A percentile compares a stretch with the other conserved stretches of the same genome.
phyloP scores from a whole-genome alignment of 1,140 invertebrate species.

The Delia radicum region DNA sequence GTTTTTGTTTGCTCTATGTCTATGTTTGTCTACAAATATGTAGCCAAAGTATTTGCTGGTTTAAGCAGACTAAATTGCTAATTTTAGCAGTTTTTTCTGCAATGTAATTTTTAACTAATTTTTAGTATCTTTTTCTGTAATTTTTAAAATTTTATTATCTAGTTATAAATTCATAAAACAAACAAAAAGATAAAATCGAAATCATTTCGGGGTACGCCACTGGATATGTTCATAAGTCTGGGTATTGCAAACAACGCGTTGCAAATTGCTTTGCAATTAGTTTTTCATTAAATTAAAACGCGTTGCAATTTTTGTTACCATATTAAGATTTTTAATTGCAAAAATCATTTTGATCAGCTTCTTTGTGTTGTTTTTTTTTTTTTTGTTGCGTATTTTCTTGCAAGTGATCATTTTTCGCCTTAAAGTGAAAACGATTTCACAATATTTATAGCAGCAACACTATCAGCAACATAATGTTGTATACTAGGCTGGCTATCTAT shows the following conservation, averaged over 20 bases:
- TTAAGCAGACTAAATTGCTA: too few species aligned
- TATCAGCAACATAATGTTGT: neutral
- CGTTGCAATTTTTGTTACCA: slow-evolving; percentile 23
- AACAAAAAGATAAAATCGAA: too few species aligned
- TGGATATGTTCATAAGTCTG: too few species aligned
- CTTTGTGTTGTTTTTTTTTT: neutral
- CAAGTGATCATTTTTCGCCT: slow-evolving; percentile 24
- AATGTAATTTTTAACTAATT: too few species aligned
- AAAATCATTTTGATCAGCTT: slow-evolving; percentile 4
- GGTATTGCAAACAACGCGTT: slow-evolving; percentile 20
- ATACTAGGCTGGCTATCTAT: neutral
- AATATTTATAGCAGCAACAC: neutral
- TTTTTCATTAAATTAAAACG: slow-evolving; percentile 30
- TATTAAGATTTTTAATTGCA: slow-evolving; percentile 27
- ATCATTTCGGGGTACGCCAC: too few species aligned
- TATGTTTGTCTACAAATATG: too few species aligned
- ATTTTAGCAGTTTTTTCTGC: too few species aligned
- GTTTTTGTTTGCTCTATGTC: neutral
- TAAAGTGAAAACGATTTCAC: slow-evolving; percentile 24
- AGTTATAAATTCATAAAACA: too few species aligned
- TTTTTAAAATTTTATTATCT: too few species aligned
- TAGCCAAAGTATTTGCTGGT: too few species aligned
- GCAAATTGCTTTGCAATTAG: slow-evolving; percentile 31
- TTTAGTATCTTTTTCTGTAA: too few species aligned
- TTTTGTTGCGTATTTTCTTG: slow-evolving; percentile 9